Percentiles rank a stretch among this genome's conserved stretches.
Evolutionary conservation across 2,888 invertebrate genomes (phyloP).

Genomic region (Hetaerina titia): DNA sequence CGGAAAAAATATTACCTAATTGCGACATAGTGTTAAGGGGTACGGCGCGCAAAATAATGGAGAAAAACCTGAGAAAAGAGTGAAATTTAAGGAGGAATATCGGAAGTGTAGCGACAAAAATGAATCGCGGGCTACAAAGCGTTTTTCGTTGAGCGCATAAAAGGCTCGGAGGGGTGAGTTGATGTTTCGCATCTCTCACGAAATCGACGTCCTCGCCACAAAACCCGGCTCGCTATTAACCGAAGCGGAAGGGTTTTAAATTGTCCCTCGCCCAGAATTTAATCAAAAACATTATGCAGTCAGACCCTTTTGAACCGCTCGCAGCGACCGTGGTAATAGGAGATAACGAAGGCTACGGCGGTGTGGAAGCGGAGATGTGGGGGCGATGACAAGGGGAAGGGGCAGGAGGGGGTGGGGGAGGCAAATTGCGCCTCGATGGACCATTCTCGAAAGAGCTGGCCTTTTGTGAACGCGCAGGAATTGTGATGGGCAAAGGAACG

Average conservation of each 20-base stretch:
- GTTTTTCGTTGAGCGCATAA: no score
- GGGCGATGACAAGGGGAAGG: neutral
- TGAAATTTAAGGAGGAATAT: no score
- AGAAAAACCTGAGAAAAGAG: no score
- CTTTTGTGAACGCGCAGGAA: slow-evolving; percentile 10
- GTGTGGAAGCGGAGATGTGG: neutral
- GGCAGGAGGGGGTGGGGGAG: neutral
- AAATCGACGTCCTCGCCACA: neutral
- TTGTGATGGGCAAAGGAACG: neutral
- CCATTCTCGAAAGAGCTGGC: neutral
- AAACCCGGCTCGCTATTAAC: neutral
- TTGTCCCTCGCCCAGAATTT: neutral
- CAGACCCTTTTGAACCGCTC: neutral
- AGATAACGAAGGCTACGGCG: neutral
- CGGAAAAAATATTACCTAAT: no score
- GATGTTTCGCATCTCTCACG: neutral
- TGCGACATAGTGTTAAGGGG: no score
- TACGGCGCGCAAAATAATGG: no score
- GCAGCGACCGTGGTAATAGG: neutral
- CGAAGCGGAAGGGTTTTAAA: neutral
- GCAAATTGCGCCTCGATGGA: neutral
- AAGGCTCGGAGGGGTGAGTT: neutral
- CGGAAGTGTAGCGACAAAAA: no score
- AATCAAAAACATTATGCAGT: neutral
- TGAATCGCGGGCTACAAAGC: no score